These are phyloP conservation scores for Cryptoprocta ferox DNA, from an alignment of 2,797 vertebrate species.

Conservation along the genomic window DNA sequence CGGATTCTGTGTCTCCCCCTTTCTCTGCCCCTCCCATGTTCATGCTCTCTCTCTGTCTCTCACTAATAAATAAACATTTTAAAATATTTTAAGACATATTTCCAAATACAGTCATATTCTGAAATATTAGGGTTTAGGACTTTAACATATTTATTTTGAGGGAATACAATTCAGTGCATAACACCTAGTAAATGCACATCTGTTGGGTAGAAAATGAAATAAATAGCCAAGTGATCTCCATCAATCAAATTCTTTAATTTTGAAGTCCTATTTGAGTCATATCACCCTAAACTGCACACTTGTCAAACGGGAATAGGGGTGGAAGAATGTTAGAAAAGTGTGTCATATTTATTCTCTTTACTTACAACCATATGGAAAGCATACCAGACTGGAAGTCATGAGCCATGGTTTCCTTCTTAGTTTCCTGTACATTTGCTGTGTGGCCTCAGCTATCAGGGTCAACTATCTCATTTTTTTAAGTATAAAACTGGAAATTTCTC, in stretches of 20 bases:
- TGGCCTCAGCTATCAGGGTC: background rate
- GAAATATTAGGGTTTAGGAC: background rate
- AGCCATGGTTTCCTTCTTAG: background rate
- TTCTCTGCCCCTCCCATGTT: no score
- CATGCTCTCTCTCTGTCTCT: no score
- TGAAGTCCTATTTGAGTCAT: background rate
- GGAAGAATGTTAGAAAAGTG: background rate
- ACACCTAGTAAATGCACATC: background rate
- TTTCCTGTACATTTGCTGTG: background rate
- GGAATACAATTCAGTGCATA: background rate
- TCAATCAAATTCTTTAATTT: background rate
- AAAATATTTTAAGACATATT: no score
- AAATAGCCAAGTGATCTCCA: background rate
- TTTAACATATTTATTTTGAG: background rate
- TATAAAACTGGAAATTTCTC: conserved; percentile 2
- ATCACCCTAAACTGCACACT: background rate
- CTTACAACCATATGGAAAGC: background rate
- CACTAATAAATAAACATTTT: no score
- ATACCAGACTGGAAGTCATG: background rate
- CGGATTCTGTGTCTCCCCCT: no score
- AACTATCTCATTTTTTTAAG: background rate
- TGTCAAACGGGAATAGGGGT: background rate
- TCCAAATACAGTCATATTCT: background rate
- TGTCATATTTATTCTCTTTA: background rate
- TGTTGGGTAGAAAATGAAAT: background rate